phyloP scores from a whole-genome alignment of 1,140 invertebrate species.

The Micrasema longulum region DNA sequence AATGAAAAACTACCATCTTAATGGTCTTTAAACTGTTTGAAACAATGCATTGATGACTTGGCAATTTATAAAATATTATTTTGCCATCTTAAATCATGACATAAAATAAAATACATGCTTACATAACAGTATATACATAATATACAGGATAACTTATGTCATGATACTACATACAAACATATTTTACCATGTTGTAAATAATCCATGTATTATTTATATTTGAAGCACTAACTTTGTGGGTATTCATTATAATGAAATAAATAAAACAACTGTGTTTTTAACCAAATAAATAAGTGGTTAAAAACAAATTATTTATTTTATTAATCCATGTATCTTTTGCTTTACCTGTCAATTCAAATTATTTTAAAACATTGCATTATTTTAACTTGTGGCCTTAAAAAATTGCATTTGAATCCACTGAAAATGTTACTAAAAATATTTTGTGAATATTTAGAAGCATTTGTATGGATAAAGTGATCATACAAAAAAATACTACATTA shows the following conservation, averaged over 20 bases:
- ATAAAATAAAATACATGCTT: no score
- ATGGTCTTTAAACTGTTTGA: no score
- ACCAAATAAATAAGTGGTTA: not conserved
- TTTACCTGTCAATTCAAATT: not conserved
- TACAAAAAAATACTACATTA: constrained; percentile 11
- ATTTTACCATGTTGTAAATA: not conserved
- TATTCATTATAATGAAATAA: no score
- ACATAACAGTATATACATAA: not conserved
- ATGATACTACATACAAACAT: not conserved
- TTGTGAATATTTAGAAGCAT: not conserved
- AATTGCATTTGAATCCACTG: constrained; percentile 18
- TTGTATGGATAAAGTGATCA: constrained; percentile 3
- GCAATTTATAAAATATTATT: no score
- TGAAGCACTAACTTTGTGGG: no score
- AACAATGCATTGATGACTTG: no score
- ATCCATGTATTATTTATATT: no score
- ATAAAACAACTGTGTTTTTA: no score
- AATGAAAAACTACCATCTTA: no score
- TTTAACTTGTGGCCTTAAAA: constrained; percentile 23
- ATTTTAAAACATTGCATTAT: not conserved
- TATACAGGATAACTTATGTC: not conserved
- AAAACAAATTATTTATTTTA: not conserved
- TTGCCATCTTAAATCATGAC: no score
- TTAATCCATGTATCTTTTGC: not conserved
- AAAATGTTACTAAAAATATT: not conserved